Percentiles rank a stretch among this genome's conserved stretches.
Conservation (phyloP, 2,797 vertebrate genomes). For the Hydrocynus forskahlii region DNA sequence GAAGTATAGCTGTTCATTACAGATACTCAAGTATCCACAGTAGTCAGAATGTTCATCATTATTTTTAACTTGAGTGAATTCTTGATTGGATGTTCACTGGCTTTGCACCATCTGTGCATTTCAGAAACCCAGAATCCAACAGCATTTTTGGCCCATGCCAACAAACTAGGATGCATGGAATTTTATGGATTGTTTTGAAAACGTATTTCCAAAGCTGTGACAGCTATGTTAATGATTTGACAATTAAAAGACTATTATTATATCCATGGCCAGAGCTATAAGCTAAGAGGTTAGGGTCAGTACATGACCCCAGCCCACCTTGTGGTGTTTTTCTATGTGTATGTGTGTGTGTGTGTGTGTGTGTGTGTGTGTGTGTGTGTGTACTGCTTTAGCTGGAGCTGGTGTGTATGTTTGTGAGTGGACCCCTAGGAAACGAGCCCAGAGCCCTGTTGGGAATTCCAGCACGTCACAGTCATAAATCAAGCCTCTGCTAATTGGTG, state of each 20-base stretch:
- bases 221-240: slow-evolving; percentile 1
- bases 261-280: not conserved
- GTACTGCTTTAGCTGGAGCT: slow-evolving; percentile 14
- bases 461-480: slow-evolving; percentile 93
- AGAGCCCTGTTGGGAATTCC: slow-evolving; percentile 87
- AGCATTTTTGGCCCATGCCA: too few species aligned
- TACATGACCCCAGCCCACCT: slow-evolving; percentile 7
- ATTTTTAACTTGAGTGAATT: too few species aligned
- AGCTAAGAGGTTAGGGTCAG: slow-evolving; percentile 19
- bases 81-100: too few species aligned
- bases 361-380: slow-evolving; percentile 47
- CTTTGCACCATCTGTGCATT: too few species aligned
- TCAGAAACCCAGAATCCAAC: too few species aligned
- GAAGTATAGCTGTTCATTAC: too few species aligned
- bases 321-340: slow-evolving; percentile 37
- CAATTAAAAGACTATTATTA: not conserved
- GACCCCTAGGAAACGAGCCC: slow-evolving; percentile 68
- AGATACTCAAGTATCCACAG: too few species aligned
- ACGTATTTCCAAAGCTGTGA: not conserved
- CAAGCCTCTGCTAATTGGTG: slow-evolving; percentile 98
- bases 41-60: too few species aligned
- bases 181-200: not conserved
- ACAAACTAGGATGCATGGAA: not conserved
- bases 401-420: slow-evolving; percentile 31
- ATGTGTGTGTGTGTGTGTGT: slow-evolving; percentile 53